Conservation (phyloP, 2,888 invertebrate species). For the Lydus trimaculatus region DNA sequence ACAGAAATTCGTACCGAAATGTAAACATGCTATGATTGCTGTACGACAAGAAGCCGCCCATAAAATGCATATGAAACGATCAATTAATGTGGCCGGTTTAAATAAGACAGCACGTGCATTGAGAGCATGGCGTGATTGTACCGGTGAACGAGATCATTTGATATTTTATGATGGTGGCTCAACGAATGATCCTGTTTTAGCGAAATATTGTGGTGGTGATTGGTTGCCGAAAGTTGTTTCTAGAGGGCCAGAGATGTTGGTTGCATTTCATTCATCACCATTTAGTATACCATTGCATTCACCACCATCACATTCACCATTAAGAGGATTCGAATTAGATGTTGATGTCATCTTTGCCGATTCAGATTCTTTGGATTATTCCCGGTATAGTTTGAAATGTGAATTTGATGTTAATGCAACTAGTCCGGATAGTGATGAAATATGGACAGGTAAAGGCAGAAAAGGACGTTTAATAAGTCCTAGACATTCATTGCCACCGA, state of each 20-base stretch:
- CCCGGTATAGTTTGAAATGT: slow-evolving; percentile 67
- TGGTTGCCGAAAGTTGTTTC: slow-evolving; percentile 82
- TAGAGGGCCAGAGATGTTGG: slow-evolving; percentile 82
- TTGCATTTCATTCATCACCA: slow-evolving; percentile 87
- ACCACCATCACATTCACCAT: slow-evolving; percentile 69
- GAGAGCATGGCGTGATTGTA: slow-evolving; percentile 85
- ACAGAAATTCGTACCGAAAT: slow-evolving; percentile 85
- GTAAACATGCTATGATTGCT: slow-evolving; percentile 91
- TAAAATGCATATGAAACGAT: slow-evolving; percentile 75
- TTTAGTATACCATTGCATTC: slow-evolving; percentile 80
- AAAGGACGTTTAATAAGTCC: slow-evolving; percentile 80
- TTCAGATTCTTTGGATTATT: slow-evolving; percentile 86
- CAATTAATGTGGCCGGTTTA: slow-evolving; percentile 71
- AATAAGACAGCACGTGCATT: slow-evolving; percentile 75
- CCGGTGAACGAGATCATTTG: slow-evolving; percentile 81
- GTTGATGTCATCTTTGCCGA: slow-evolving; percentile 90
- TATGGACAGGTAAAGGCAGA: slow-evolving; percentile 68
- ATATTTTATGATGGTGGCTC: slow-evolving; percentile 87
- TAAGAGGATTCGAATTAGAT: slow-evolving; percentile 83
- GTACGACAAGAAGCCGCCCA: slow-evolving; percentile 79
- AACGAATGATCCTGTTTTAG: slow-evolving; percentile 82
- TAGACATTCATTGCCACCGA: slow-evolving; percentile 83
- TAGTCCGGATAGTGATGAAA: slow-evolving; percentile 67
- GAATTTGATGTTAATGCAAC: slow-evolving; percentile 82
- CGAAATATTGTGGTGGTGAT: slow-evolving; percentile 89